Conservation (phyloP, 2,113 vertebrate species). For the Tachycineta bicolor region DNA sequence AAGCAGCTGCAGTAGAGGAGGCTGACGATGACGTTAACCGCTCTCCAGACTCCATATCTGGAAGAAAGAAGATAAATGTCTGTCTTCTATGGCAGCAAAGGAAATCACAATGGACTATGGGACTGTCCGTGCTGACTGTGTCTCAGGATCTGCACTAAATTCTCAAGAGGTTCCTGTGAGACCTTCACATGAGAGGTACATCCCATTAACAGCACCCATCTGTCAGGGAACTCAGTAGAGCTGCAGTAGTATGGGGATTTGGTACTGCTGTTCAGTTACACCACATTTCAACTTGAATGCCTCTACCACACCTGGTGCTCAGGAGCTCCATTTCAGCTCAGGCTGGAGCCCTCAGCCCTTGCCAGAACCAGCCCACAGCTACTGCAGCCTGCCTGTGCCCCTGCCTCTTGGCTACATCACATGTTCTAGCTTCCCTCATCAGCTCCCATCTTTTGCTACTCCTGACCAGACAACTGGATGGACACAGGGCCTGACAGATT, state of each 20-base stretch:
- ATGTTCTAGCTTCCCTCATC: background rate
- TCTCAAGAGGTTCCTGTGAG: background rate
- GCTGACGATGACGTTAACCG: conserved; percentile 79
- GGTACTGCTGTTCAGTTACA: background rate
- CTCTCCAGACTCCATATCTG: conserved; percentile 94
- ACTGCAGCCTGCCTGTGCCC: background rate
- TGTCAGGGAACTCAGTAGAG: background rate
- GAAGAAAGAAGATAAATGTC: background rate
- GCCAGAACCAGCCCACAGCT: background rate
- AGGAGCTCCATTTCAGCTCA: background rate
- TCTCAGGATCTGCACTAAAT: background rate
- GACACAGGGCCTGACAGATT: background rate
- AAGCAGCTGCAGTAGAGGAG: conserved; percentile 80
- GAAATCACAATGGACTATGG: background rate
- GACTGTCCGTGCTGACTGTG: no score
- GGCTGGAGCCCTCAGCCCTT: background rate
- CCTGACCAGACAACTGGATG: fast-evolving
- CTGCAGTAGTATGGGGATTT: background rate
- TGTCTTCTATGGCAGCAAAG: background rate
- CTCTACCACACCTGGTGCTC: background rate
- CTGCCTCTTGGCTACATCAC: fast-evolving
- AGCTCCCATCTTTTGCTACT: background rate
- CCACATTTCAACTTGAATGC: background rate
- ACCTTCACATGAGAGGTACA: background rate
- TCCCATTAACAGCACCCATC: background rate